Percentiles rank a stretch among this genome's conserved stretches.
These are phyloP conservation scores for Pachyseris speciosa DNA, from an alignment of 64 coral and sea anemone genomes.

Conservation along the genomic window DNA sequence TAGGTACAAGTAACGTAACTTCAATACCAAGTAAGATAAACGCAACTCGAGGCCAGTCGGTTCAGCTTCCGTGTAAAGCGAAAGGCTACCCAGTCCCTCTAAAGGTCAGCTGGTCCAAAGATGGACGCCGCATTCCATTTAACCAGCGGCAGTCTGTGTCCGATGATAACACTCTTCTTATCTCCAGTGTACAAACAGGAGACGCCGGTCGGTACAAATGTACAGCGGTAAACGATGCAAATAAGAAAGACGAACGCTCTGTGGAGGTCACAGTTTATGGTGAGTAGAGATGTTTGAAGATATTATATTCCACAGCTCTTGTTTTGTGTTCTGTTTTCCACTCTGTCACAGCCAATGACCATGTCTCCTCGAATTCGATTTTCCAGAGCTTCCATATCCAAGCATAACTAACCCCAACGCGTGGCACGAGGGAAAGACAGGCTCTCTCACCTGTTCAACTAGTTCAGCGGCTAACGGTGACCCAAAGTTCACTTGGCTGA, in stretches of 20 bases:
- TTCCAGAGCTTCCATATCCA: conserved; percentile 4
- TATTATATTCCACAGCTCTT: too few relatives aligned
- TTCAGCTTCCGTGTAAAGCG: conserved; percentile 47
- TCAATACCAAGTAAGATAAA: not conserved
- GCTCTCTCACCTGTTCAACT: not conserved
- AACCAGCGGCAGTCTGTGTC: conserved; percentile 44
- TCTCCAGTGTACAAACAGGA: conserved; percentile 45
- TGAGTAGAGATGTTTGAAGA: conserved; percentile 8
- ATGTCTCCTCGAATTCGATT: not conserved
- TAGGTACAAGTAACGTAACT: conserved; percentile 55
- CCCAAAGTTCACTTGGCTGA: conserved; percentile 29
- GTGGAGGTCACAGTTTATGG: conserved; percentile 34
- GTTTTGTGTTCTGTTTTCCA: too few relatives aligned
- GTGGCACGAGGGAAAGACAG: conserved; percentile 10
- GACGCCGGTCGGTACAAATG: conserved; percentile 58
- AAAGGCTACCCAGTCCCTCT: conserved; percentile 65
- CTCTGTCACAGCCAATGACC: not conserved
- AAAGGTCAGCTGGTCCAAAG: conserved; percentile 38
- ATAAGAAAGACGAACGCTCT: conserved; percentile 1
- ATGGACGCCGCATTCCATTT: conserved; percentile 28
- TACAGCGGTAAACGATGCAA: conserved; percentile 29
- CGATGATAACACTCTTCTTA: conserved; percentile 23
- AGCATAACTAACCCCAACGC: not conserved
- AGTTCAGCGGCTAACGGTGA: not conserved
- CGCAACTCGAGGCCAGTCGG: conserved; percentile 17